Evolutionary conservation across 2,797 vertebrate species (phyloP), one percentile per base, ranked within the genome.

Genomic region (Leuciscus waleckii): DNA sequence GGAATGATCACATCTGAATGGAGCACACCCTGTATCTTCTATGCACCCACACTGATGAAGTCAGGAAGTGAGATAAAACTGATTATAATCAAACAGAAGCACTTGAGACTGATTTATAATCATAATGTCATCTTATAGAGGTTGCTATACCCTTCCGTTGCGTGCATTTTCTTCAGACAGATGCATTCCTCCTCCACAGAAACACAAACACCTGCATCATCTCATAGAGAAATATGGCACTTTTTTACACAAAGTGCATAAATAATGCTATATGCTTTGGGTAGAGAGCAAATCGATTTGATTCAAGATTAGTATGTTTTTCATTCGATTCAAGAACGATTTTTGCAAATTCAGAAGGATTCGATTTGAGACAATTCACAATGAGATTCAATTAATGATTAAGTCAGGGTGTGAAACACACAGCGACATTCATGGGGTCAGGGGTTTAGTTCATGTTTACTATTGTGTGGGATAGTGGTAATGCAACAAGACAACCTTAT

Each of bases 61-160:
- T 21, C 16, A 43, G 58, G 58, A 63, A 63, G 77, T 63, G n/a
- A 43, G 17, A 79, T 79, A 63, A 14, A n/a, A 79, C 39, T 32
- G 26, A 46, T 46, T 46, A 7, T 21, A 32, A 58, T 78, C 37
- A 43, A 78, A 63, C 75, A 63, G 76, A 63, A 78, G 39, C 39
- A 65, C 39, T 54, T 5, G 11, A 79, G 58, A 46, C 16, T 79
- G 54, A 63, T 43, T 21, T 21, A 63, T 29, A 19, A 17, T 37
- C n/a, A 29, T 21, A 46, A 79, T 79, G 5, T 35, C 35, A 35
- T 58, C 19, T 75, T 23, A 41, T 26, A 29, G n/a, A 78, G 35
- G 56, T 39, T 71, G 23, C 69, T 73, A 43, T 43, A 26, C 69
- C 10, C 1, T 26, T 14, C 23, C 23, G 6, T 13, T 70, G 68